Evolutionary conservation across 2,797 vertebrate species (phyloP).

Genomic region (Hyperoplus immaculatus): DNA sequence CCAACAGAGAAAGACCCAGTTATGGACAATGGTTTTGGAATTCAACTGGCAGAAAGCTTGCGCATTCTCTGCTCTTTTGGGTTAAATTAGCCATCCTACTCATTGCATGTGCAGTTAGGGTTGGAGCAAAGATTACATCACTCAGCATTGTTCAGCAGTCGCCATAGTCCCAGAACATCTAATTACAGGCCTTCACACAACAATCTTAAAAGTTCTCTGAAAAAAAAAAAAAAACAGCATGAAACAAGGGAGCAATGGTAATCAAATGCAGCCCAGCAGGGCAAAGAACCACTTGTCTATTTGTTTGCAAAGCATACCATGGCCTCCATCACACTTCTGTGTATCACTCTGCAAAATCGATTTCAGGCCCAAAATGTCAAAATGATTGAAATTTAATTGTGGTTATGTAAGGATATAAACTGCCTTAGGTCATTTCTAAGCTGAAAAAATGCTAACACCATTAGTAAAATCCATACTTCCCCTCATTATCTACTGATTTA

Average conservation of each 20-base stretch:
- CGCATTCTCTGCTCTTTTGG: constrained; percentile 21
- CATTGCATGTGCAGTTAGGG: constrained; percentile 64
- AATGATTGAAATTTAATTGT: not conserved
- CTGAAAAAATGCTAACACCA: not conserved
- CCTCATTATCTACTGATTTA: not conserved
- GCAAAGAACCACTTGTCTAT: constrained; percentile 38
- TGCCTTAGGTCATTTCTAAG: not conserved
- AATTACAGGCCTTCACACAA: constrained; percentile 69
- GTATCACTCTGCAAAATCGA: not conserved
- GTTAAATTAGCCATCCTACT: constrained; percentile 60
- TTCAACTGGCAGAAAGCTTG: constrained; percentile 8
- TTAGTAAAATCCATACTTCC: constrained; percentile 15
- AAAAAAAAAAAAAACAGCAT: constrained; percentile 60
- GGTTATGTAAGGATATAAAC: not conserved
- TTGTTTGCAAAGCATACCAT: constrained; percentile 52
- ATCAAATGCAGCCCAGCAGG: constrained; percentile 54
- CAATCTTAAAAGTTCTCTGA: constrained; percentile 56
- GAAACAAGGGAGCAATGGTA: constrained; percentile 46
- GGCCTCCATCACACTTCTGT: constrained; percentile 12
- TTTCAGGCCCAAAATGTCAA: constrained; percentile 12
- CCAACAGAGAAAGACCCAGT: constrained; percentile 22
- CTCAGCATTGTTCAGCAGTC: constrained; percentile 58
- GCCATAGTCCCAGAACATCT: constrained; percentile 70
- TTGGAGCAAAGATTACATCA: constrained; percentile 68
- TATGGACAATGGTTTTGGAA: constrained; percentile 30